phyloP scores from a whole-genome alignment of 2,797 vertebrate genomes.

The Pseudomugil gertrudae region DNA sequence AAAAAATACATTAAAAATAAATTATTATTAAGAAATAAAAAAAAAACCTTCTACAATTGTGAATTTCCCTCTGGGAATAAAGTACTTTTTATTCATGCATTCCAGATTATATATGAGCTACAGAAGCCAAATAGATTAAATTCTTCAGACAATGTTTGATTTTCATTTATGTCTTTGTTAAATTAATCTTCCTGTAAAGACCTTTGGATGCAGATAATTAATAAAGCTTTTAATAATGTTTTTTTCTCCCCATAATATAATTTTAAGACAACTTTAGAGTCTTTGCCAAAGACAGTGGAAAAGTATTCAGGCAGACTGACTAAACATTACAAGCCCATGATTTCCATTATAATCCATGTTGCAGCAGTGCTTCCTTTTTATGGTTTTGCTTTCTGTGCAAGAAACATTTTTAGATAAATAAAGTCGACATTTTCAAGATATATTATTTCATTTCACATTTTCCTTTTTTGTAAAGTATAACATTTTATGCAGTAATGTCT shows the following conservation, averaged over 20 bases:
- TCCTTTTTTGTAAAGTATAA: conserved; percentile 20
- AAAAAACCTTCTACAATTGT: too few species aligned
- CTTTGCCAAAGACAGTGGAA: not conserved
- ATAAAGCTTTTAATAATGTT: not conserved
- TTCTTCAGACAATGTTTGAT: not conserved
- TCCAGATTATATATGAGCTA: too few species aligned
- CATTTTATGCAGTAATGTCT: too few species aligned
- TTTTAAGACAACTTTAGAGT: not conserved
- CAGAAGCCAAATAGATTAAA: not conserved
- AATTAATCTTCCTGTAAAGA: not conserved
- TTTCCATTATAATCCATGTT: conserved; percentile 42
- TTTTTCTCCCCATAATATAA: not conserved
- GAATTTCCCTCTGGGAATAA: too few species aligned
- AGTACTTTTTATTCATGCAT: too few species aligned
- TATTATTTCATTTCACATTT: not conserved
- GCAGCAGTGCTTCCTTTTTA: not conserved
- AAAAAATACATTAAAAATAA: too few species aligned
- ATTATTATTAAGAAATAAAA: too few species aligned
- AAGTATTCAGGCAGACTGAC: conserved; percentile 6
- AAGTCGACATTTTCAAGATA: not conserved
- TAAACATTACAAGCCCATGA: conserved; percentile 44
- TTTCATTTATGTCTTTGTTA: not conserved
- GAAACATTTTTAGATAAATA: conserved; percentile 5
- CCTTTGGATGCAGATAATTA: not conserved
- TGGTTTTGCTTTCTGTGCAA: conserved; percentile 5